Base-by-base conservation (phyloP, 2,888 invertebrate species). In the Phyllotreta cruciferae region DNA sequence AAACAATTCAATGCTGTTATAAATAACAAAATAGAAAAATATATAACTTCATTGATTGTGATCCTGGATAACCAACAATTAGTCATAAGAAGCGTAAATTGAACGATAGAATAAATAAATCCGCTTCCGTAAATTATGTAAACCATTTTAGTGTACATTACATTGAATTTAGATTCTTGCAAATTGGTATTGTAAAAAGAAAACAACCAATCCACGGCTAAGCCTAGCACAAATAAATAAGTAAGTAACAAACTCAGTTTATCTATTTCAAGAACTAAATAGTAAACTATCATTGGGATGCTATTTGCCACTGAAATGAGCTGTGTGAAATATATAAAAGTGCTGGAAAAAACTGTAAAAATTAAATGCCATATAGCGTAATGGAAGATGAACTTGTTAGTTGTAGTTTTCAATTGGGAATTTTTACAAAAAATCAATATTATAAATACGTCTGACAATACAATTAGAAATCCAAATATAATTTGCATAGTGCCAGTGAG, bases 361-460 rank as follows among this genome's bases (percentile, higher is more conserved):
- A 52, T 38, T 14, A 52, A 35, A 10, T 52, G 52, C 52, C 52
- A 52, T 13, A 52, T 52, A n/a, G 52, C 37, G 34, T 52, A 52
- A 37, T 52, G 36, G 1, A 52, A 10, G 14, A 52, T 52, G 38
- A 1, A 38, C 9, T 37, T 37, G 14, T 52, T 52, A 52, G 11
- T 52, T 37, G 36, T 52, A 13, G 52, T 52, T 37, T 38, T 36
- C 13, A 52, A 37, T 5, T 37, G 36, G 3, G 6, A n/a, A 37
- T 52, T 52, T 37, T 9, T 52, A 6, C 36, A 37, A 37, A 52
- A 52, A 52, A 52, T 2, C 38, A 52, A 7, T 52, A 52, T 37
- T 7, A 52, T n/a, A 38, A 52, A 52, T 13, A 52, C 38, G 10
- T 52, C 37, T 37, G 52, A 36, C 11, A 37, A 52, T 52, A 52